Base-by-base conservation (phyloP, 2,797 vertebrate genomes). In the Sebastes oblongus region DNA sequence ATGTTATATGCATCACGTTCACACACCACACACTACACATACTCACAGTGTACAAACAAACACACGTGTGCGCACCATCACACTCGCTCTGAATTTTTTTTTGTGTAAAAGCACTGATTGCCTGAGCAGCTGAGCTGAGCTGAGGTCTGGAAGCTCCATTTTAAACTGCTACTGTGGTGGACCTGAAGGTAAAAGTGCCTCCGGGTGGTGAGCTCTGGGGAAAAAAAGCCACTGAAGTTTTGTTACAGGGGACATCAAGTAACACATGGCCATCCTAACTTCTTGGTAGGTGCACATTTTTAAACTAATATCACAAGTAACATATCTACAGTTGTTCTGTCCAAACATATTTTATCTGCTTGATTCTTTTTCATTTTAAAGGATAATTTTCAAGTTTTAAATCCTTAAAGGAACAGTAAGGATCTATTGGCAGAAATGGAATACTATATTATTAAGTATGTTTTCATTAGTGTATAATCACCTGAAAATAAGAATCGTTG, bases 91-190 rank as follows among this genome's bases (percentile, higher is more conserved):
- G 69, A 77, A 14, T 6, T 39, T 14, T 39, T 32, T 34, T 39
- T 36, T 36, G 36, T 39, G 13, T 39, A 75, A 76, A 83, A 81
- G 86, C 83, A 70, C 86, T 95, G 94, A 95, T 95, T 88, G 94
- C 91, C 92, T 75, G 80, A 95, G 86, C 95, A 96, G 93, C 94
- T 94, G 94, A 95, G 86, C 81, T 46, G 10, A 54, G 27, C 81
- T 75, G 80, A 82, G 80, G 90, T 93, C 93, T 95, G 93, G 90
- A 92, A 91, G 93, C 89, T 77, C 87, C 82, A 92, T 94, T 74
- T 83, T 75, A 84, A 90, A 87, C 75, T 78, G 86, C 91, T 91
- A 80, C 81, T 87, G 79, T 85, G 77, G 79, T 76, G 81, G 59
- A 80, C 73, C 68, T 86, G 61, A 65, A 82, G 81, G 78, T 85